These are phyloP conservation scores for Suricata suricatta DNA, from an alignment of 2,113 vertebrate species.

Conservation along the genomic window DNA sequence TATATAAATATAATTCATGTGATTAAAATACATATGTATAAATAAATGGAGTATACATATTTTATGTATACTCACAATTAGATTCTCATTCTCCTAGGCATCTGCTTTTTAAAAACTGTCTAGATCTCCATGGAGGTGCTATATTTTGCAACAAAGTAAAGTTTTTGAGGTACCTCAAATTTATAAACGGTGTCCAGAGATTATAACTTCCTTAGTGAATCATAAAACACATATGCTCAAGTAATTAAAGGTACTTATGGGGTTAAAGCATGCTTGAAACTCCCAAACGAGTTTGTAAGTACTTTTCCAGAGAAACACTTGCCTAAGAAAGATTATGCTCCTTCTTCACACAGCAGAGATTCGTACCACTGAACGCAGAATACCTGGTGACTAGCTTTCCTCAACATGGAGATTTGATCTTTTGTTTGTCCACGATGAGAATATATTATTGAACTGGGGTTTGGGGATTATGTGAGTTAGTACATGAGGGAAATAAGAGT, in stretches of 20 bases:
- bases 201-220: slow-evolving; percentile 25
- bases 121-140: slow-evolving; percentile 14
- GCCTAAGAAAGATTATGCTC: not conserved
- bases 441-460: not conserved
- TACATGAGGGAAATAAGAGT: not conserved
- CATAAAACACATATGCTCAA: not conserved
- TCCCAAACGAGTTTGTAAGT: slow-evolving; percentile 20
- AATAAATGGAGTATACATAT: not conserved
- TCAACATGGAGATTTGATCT: not conserved
- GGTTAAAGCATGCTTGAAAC: slow-evolving; percentile 51
- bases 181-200: slow-evolving; percentile 53
- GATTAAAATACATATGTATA: not conserved
- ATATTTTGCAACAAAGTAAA: slow-evolving; percentile 43
- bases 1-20: not conserved
- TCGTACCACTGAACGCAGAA: not conserved
- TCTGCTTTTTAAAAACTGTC: not conserved
- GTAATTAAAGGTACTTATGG: slow-evolving; percentile 19
- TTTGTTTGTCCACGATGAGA: not conserved
- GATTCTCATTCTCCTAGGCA: not conserved
- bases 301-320: slow-evolving; percentile 21
- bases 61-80: not conserved
- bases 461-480: not conserved
- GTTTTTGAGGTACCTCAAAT: slow-evolving; percentile 1
- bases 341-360: not conserved
- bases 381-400: not conserved